Percentiles rank a stretch among this genome's conserved stretches.
These are phyloP conservation scores for Bolborhynchus lineola DNA, from an alignment of 2,113 vertebrate species.

Conservation along the genomic window DNA sequence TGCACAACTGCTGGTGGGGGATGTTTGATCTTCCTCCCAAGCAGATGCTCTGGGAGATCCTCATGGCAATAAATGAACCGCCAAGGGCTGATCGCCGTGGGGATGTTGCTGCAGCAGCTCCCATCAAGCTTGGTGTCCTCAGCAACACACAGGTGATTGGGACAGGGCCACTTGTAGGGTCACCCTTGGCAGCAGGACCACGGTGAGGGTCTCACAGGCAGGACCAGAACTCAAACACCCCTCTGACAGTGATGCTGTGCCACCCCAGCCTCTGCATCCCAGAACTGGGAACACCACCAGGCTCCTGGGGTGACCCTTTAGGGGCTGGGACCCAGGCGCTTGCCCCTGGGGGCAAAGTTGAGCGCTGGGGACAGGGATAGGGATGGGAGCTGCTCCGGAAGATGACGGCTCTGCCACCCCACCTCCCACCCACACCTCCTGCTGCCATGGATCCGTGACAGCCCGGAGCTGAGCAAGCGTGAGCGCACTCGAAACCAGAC, in stretches of 20 bases:
- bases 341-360: too few relatives aligned
- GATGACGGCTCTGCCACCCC: neutral
- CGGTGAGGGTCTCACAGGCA: neutral
- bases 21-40: neutral
- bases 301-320: neutral
- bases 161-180: neutral
- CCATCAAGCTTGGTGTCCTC: neutral
- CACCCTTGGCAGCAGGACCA: neutral
- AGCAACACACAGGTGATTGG: neutral
- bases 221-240: neutral
- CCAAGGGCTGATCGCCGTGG: neutral
- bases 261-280: neutral
- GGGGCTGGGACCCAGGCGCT: neutral
- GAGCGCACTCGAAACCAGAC: constrained; percentile 21
- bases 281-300: neutral
- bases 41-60: neutral
- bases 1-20: neutral
- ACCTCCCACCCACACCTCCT: neutral
- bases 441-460: fast-evolving
- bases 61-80: neutral
- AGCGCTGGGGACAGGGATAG: neutral
- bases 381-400: neutral
- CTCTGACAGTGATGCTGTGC: fast-evolving
- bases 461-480: neutral
- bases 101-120: neutral